Base-by-base conservation (phyloP, 1,140 invertebrate genomes). In the Caerostris extrusa region DNA sequence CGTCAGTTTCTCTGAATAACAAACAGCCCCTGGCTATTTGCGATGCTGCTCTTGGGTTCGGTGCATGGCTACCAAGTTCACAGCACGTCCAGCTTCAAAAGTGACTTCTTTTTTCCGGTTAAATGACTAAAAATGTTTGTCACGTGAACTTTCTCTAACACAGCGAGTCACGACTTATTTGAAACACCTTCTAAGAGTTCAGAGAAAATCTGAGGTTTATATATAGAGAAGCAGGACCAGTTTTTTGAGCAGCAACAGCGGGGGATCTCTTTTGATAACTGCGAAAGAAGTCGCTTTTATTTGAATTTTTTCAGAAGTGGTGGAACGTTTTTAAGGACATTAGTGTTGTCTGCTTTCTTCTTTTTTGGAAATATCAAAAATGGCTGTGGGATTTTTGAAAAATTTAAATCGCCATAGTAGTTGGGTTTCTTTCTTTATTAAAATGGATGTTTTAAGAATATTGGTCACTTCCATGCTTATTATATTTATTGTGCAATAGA, bases 81-180 rank as follows among this genome's bases (percentile, higher is more conserved):
- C 56, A 6, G 69, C 89, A 90, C 89, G 89, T 71, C 90, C 90
- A 91, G n/a, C 57, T 34, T 91, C 77, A 91, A 91, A 91, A 91
- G 90, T 91, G 90, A 91, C 90, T 91, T 91, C 90, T 91, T 91
- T 83, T 34, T 91, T 91, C 90, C 90, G 90, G 90, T 91, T 91
- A 91, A 91, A 91, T 91, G 90, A 82, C 90, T 91, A 82, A 91
- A 91, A 91, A 91, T 91, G 90, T 91, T 82, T 82, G 90, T 91
- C 90, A 91, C 90, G 90, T 91, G 90, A 83, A 64, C 57, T 19
- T 14, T 12, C 55, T 50, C 85, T 61, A 87, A 87, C 85, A 58
- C 19, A 58, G 61, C 87, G 34, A 60, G 87, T 89, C 87, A 89
- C 61, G 64, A 89, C 34, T 69, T 69, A 89, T 61, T 89, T 77